A percentile compares a stretch with the other conserved stretches of the same genome.
Conservation (phyloP, 2,888 invertebrate genomes). For the Cataglyphis rosenhaueri region DNA sequence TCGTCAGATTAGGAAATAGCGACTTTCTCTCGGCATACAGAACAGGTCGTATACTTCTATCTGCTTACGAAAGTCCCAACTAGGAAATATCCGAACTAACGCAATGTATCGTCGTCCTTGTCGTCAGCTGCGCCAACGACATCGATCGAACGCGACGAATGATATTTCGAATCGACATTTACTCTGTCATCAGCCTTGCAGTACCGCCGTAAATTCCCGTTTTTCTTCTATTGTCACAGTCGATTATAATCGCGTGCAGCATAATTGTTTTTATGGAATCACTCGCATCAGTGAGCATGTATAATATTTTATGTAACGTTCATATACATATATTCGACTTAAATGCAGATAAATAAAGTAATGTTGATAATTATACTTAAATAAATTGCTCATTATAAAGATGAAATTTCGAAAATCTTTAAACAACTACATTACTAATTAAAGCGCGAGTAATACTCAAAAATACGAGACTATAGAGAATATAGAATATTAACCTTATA, state of each 20-base stretch:
- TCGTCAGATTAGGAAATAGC: slow-evolving; percentile 71
- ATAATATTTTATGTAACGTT: slow-evolving; percentile 15
- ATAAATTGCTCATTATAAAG: not conserved
- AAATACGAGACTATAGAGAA: not conserved
- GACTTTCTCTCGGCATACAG: slow-evolving; percentile 69
- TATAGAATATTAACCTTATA: not conserved
- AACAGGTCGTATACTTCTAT: slow-evolving; percentile 62
- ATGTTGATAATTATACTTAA: not conserved
- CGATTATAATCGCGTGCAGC: slow-evolving; percentile 13
- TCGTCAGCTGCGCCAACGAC: slow-evolving; percentile 12
- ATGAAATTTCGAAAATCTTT: not conserved
- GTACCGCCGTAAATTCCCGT: slow-evolving; percentile 11
- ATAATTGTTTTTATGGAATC: slow-evolving; percentile 11
- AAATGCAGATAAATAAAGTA: not conserved
- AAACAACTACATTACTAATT: not conserved
- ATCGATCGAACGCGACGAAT: slow-evolving; percentile 23
- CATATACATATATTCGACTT: not conserved
- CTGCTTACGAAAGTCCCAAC: slow-evolving; percentile 67
- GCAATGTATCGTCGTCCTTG: slow-evolving; percentile 45
- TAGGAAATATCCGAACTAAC: slow-evolving; percentile 53
- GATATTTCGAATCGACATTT: slow-evolving; percentile 24
- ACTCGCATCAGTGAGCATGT: slow-evolving; percentile 5
- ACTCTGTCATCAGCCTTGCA: slow-evolving; percentile 4
- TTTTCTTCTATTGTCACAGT: slow-evolving; percentile 34
- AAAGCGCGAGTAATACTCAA: not conserved